Evolutionary conservation across 1,140 invertebrate species (phyloP).

Genomic region (Plutomurus gul): DNA sequence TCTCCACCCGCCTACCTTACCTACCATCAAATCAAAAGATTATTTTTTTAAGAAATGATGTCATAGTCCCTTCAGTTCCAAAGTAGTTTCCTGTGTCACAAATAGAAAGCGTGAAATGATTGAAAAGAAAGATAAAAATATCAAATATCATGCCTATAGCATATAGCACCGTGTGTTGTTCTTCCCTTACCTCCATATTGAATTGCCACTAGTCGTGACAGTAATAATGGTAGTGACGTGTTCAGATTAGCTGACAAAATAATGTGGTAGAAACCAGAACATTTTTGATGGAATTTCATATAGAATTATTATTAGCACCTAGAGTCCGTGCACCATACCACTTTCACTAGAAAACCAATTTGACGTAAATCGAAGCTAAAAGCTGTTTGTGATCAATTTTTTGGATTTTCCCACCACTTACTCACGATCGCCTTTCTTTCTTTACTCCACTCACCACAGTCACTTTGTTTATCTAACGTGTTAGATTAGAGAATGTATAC

Average conservation of each 20-base stretch:
- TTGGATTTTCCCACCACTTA: not conserved
- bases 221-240: too few species aligned
- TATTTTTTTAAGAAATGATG: not conserved
- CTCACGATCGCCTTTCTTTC: not conserved
- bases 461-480: too few species aligned
- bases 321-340: not conserved
- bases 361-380: constrained; percentile 2
- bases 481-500: not conserved
- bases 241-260: too few species aligned
- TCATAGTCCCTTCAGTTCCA: not conserved
- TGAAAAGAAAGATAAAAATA: too few species aligned
- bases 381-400: constrained; percentile 24
- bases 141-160: too few species aligned
- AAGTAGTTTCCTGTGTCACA: not conserved
- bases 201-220: too few species aligned
- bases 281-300: too few species aligned
- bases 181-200: not conserved
- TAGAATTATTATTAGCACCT: too few species aligned
- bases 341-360: not conserved
- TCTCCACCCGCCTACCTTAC: not conserved
- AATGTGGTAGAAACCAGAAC: too few species aligned
- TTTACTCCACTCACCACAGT: not conserved
- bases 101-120: not conserved
- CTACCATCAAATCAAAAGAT: not conserved
- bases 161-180: not conserved